Evolutionary conservation across 1,140 invertebrate genomes (phyloP), one percentile per base, ranked within the genome.

Genomic region (Argopecten irradians): DNA sequence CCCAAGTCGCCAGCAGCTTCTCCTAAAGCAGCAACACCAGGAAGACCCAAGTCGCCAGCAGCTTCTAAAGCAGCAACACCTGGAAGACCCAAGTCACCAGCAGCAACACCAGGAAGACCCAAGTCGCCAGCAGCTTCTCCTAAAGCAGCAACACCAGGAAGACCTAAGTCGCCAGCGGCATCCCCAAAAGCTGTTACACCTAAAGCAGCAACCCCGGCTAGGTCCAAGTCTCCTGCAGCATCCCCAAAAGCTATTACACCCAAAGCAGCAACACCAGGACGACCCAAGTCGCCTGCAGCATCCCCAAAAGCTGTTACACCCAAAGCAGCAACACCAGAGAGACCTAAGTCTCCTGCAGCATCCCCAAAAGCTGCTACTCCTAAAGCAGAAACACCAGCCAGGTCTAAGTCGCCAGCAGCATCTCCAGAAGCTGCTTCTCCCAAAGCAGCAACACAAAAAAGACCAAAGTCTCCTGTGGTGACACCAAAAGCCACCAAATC

Each of bases 131-230:
- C n/a, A n/a, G n/a, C n/a, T n/a, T n/a, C n/a, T n/a, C n/a, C n/a
- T n/a, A n/a, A n/a, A n/a, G n/a, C n/a, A n/a, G n/a, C 28, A 35
- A 84, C 9, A 32, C 87, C 55, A 82, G 82, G 32, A 41, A 28
- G 55, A 71, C 41, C 84, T 28, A 88, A 32, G 86, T 90, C 91
- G 19, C 71, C 36, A 22, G 85, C 83, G 41, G 88, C 16, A 13
- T 87, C 36, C 19, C 14, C 83, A 46, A 19, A 46, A 36, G 41
- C n/a, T 8, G 28, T 16, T 34, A 46, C 41, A 32, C 28, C 71
- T 46, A 33, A 35, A 33, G 22, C 86, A 28, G 82, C 19, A 84
- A 41, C n/a, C n/a, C 82, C 88, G 46, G 22, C 85, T 33, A n/a
- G 14, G 14, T 82, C 39, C 28, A 86, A 84, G 19, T 43, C 88